Conservation (phyloP, 2,888 invertebrate genomes). For the Euzetes globulus region DNA sequence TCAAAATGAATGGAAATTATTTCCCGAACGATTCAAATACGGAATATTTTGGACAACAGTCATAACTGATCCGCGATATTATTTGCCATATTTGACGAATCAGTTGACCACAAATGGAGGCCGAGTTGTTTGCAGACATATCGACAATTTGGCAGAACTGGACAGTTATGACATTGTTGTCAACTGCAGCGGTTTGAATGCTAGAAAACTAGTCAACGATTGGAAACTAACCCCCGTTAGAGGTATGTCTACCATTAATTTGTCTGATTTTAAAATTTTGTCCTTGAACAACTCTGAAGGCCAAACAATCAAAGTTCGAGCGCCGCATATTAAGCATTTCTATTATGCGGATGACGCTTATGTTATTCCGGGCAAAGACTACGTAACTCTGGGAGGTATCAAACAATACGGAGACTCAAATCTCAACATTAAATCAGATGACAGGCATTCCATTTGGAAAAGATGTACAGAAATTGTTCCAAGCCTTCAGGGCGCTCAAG, state of each 20-base stretch:
- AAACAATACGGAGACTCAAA: slow-evolving; percentile 73
- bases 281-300: too few relatives aligned
- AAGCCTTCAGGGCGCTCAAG: slow-evolving; percentile 52
- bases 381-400: slow-evolving; percentile 59
- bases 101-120: slow-evolving; percentile 60
- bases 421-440: slow-evolving; percentile 59
- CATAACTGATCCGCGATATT: slow-evolving; percentile 63
- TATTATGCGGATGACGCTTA: slow-evolving; percentile 83
- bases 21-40: slow-evolving; percentile 49
- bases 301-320: slow-evolving; percentile 54
- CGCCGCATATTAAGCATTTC: slow-evolving; percentile 82
- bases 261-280: too few relatives aligned
- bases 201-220: slow-evolving; percentile 48
- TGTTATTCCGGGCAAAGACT: slow-evolving; percentile 58
- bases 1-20: slow-evolving; percentile 17
- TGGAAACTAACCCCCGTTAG: slow-evolving; percentile 46
- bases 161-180: slow-evolving; percentile 48
- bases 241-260: slow-evolving; percentile 43
- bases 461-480: slow-evolving; percentile 70
- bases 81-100: slow-evolving; percentile 68
- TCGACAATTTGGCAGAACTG: slow-evolving; percentile 59
- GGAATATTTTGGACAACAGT: slow-evolving; percentile 74
- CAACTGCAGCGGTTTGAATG: slow-evolving; percentile 50
- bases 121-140: slow-evolving; percentile 53
- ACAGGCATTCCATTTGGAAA: slow-evolving; percentile 66